These are phyloP conservation scores for Coccyzus lansbergi DNA, from an alignment of 2,797 vertebrate species.

Conservation along the genomic window DNA sequence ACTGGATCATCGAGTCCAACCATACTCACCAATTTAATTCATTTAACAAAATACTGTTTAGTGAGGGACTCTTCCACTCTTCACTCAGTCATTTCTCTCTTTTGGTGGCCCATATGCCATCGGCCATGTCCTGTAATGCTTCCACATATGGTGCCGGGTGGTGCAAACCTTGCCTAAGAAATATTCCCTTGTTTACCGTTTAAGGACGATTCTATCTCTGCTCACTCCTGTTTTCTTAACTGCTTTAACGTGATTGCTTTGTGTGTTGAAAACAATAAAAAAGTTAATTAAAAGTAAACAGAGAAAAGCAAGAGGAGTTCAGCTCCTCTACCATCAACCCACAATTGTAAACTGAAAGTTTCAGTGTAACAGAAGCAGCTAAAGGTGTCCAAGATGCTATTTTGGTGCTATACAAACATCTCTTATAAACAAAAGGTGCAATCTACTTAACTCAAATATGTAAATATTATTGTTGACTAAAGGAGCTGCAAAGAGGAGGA, in stretches of 20 bases:
- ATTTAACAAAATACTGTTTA: neutral
- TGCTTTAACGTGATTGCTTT: neutral
- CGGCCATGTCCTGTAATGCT: accelerated
- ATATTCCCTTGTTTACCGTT: neutral
- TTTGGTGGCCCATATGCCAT: neutral
- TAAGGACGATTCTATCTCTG: neutral
- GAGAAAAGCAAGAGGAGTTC: neutral
- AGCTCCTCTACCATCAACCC: neutral
- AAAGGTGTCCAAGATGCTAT: neutral
- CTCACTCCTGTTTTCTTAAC: neutral
- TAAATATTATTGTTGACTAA: neutral
- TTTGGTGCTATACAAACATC: neutral
- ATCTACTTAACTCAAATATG: neutral
- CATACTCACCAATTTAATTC: neutral
- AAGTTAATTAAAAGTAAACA: conserved; percentile 45
- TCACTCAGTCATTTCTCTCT: neutral
- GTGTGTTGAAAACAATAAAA: neutral
- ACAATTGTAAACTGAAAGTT: neutral
- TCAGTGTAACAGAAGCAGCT: neutral
- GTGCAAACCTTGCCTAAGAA: neutral
- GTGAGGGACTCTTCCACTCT: neutral
- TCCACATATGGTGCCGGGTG: accelerated
- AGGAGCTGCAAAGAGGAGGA: neutral
- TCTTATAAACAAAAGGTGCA: neutral
- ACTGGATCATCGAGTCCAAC: too few relatives aligned